Conservation (phyloP, 2,888 invertebrate genomes). For the Ormyrus pomaceus region DNA sequence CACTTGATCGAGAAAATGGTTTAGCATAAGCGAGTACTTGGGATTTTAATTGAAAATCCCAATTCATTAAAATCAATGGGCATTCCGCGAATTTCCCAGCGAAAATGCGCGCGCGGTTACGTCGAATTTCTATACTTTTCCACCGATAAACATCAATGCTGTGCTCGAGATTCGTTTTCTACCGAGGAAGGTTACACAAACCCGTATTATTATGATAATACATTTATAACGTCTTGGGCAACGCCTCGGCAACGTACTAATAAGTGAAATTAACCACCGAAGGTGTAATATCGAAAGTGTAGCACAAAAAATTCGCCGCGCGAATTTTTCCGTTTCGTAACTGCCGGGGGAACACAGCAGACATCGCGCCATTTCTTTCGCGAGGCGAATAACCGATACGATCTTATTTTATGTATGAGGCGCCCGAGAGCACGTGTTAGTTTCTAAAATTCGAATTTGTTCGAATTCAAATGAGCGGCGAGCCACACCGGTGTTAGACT, state of each 20-base stretch:
- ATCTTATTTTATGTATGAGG: neutral
- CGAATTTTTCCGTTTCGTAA: conserved; percentile 45
- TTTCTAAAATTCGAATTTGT: too few species aligned
- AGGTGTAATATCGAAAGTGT: conserved; percentile 53
- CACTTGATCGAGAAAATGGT: too few species aligned
- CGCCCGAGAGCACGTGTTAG: neutral
- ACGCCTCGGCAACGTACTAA: conserved; percentile 34
- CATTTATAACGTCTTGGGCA: conserved; percentile 49
- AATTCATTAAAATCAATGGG: conserved; percentile 15
- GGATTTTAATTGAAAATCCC: conserved; percentile 4
- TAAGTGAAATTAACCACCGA: conserved; percentile 51
- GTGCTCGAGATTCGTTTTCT: conserved; percentile 33
- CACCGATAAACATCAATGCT: conserved; percentile 32
- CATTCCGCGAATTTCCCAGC: too few species aligned
- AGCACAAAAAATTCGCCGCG: conserved; percentile 33
- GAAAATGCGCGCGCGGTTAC: neutral
- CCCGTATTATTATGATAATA: conserved; percentile 47
- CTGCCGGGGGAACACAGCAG: neutral
- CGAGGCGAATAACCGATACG: conserved; percentile 3
- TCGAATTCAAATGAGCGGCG: too few species aligned
- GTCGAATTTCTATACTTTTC: conserved; percentile 13
- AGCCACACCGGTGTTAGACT: too few species aligned
- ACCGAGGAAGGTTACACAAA: conserved; percentile 42
- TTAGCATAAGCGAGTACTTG: too few species aligned
- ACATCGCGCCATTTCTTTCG: neutral